Conservation (phyloP, 2,888 invertebrate species). For the Clitarchus hookeri region DNA sequence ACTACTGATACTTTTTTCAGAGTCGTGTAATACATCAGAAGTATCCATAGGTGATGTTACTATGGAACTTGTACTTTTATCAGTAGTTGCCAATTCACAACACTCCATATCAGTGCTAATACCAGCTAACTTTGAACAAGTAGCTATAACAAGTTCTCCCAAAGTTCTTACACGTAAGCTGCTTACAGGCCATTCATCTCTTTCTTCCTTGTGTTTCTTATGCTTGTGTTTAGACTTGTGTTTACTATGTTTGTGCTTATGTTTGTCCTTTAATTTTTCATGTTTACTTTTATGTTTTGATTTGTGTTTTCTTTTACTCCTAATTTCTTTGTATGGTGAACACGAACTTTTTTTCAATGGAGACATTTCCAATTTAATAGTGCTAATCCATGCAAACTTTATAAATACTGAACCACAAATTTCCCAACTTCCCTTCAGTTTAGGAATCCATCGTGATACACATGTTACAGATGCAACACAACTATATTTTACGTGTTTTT, state of each 20-base stretch:
- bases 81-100: not conserved
- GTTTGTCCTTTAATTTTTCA: not conserved
- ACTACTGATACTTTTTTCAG: not conserved
- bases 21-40: not conserved
- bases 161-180: not conserved
- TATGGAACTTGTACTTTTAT: not conserved
- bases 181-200: not conserved
- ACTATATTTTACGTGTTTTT: not conserved
- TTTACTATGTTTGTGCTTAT: slow-evolving; percentile 4
- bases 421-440: not conserved
- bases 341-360: not conserved
- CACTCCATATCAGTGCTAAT: not conserved
- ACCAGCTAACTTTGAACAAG: not conserved
- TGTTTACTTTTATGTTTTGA: not conserved
- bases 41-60: not conserved
- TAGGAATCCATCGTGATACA: not conserved
- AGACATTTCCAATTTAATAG: not conserved
- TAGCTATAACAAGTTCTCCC: not conserved
- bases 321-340: not conserved
- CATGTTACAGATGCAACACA: not conserved
- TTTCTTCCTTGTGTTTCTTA: not conserved
- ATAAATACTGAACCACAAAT: not conserved
- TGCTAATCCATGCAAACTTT: not conserved
- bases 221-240: not conserved
- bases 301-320: not conserved